Base-by-base conservation (phyloP, 2,797 vertebrate genomes). In the Nannoperca australis region DNA sequence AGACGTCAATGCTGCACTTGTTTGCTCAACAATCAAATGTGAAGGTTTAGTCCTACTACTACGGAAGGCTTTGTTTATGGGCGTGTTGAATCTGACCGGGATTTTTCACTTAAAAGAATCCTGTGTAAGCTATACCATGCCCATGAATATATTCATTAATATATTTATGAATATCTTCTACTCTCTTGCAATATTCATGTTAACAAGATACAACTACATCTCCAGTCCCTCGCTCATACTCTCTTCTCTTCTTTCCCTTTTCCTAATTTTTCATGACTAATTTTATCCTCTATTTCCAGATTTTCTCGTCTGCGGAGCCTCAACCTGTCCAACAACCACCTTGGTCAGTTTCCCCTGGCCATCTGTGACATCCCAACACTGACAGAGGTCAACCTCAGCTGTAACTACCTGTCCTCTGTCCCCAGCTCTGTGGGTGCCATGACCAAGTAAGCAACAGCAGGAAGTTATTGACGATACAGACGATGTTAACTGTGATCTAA, bases 241-340 rank as follows among this genome's bases (percentile, higher is more conserved):
- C 56, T 42, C 62, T 61, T 66, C 42, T 70, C 56, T 34, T 50
- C 30, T n/a, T 60, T 30, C 27, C 34, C 40, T 56, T 66, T 64
- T 22, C 55, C 47, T n/a, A 1, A 24, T 36, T 24, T 27, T 8
- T 49, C 15, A 6, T 32, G 42, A 13, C 55, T 55, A 14, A 20
- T 30, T n/a, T 7, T 8, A 1, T 55, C 20, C 18, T 36, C 40
- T 47, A 1, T 80, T 61, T 66, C 38, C 89, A 99, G 97, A 93
- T 99, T 99, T 93, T 96, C 96, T 85, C 97, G 97, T 79, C 91
- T 99, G 92, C 97, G 96, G 91, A 99, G 97, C 94, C 97, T 99
- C 92, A 99, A 99, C 92, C 95, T 99, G 87, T 99, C 98, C 54
- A 99, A 97, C 92, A 99, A 99, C 92, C 97, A 97, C 81, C 94